These are phyloP conservation scores for Hesperophylax magnus DNA, from an alignment of 1,140 invertebrate genomes.

Conservation along the genomic window DNA sequence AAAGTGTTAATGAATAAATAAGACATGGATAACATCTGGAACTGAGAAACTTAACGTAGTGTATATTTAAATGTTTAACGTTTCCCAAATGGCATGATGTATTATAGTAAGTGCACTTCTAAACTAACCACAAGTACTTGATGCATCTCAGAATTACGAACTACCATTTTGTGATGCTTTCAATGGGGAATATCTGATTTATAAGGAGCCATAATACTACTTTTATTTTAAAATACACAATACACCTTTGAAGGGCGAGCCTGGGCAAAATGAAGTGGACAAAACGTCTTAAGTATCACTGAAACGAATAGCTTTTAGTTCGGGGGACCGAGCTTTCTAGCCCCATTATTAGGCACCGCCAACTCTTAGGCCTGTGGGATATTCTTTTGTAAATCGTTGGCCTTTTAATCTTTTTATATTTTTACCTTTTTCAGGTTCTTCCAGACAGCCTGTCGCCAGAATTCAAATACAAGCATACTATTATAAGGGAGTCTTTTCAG, in stretches of 20 bases:
- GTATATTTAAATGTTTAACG: too few relatives aligned
- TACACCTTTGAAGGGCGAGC: background rate
- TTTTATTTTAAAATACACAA: conserved; percentile 28
- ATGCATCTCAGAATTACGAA: background rate
- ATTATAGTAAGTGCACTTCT: too few relatives aligned
- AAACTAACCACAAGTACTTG: background rate
- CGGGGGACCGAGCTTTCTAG: background rate
- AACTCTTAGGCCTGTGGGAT: conserved; percentile 8
- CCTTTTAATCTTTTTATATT: background rate
- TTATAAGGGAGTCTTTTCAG: too few relatives aligned
- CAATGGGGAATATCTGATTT: background rate
- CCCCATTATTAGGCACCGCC: background rate
- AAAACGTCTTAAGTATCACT: conserved; percentile 30
- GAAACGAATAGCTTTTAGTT: conserved; percentile 25
- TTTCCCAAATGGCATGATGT: too few relatives aligned
- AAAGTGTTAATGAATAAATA: too few relatives aligned
- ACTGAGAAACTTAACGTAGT: too few relatives aligned
- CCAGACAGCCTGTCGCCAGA: conserved; percentile 34
- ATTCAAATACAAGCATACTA: too few relatives aligned
- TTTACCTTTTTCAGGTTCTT: background rate
- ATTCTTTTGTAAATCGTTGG: background rate
- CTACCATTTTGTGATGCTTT: background rate
- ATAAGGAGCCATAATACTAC: conserved; percentile 10
- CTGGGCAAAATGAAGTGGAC: background rate
- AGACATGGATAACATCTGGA: too few relatives aligned